A percentile compares a stretch with the other conserved stretches of the same genome.
Conservation (phyloP, 2,113 vertebrate genomes). For the Tyrannus savana region DNA sequence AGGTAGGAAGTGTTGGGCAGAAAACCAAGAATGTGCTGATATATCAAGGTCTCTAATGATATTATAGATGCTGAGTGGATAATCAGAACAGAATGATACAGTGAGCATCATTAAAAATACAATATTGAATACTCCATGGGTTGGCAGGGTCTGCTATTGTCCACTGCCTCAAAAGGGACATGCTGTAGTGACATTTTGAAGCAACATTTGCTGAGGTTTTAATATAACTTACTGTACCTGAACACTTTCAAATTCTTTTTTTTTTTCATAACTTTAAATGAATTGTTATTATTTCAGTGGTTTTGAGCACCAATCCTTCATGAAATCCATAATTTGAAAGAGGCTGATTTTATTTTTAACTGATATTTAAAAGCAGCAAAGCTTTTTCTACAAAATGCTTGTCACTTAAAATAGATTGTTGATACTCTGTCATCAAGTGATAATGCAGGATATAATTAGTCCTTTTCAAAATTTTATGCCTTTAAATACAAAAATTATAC, state of each 20-base stretch:
- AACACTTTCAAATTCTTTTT: not conserved
- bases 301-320: slow-evolving; percentile 11
- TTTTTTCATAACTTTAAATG: not conserved
- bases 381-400: slow-evolving; percentile 62
- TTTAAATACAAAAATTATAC: slow-evolving; percentile 70
- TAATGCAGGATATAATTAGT: slow-evolving; percentile 71
- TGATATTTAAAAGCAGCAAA: slow-evolving; percentile 45
- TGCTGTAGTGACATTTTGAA: not conserved
- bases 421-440: slow-evolving; percentile 63
- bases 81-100: not conserved
- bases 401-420: slow-evolving; percentile 67
- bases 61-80: not conserved
- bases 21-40: not conserved
- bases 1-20: not conserved
- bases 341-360: slow-evolving; percentile 62
- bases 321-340: slow-evolving; percentile 46
- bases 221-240: not conserved
- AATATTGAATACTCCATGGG: not conserved
- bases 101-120: not conserved
- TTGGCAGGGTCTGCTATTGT: not conserved
- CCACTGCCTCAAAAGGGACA: not conserved
- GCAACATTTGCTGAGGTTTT: not conserved
- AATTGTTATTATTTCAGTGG: not conserved
- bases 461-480: slow-evolving; percentile 63
- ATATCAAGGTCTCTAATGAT: not conserved